Evolutionary conservation across 2,797 vertebrate species (phyloP).

Genomic region (Hydrocynus forskahlii): DNA sequence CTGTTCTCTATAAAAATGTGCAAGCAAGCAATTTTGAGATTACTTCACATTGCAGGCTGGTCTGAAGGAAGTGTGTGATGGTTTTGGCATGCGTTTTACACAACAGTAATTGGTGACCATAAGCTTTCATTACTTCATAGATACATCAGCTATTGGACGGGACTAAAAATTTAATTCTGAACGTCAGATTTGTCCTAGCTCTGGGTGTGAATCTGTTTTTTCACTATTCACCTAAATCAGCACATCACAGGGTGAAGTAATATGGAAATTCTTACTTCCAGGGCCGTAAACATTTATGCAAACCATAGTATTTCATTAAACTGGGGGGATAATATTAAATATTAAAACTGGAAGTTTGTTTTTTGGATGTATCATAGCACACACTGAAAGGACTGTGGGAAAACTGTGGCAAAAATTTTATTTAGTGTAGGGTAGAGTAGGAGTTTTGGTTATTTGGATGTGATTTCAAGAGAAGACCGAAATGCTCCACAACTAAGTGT

Average conservation of each 20-base stretch:
- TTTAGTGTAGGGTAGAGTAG: background rate
- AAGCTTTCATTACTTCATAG: too few relatives aligned
- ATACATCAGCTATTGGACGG: too few relatives aligned
- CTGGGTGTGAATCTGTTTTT: too few relatives aligned
- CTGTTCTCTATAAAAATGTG: too few relatives aligned
- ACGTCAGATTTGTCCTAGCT: too few relatives aligned
- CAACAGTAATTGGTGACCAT: too few relatives aligned
- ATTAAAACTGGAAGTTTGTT: background rate
- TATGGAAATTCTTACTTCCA: background rate
- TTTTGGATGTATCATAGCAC: background rate
- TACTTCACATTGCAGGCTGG: too few relatives aligned
- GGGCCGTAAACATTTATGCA: background rate
- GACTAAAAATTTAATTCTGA: too few relatives aligned
- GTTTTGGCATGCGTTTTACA: too few relatives aligned
- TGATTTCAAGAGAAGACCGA: background rate
- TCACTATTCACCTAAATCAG: too few relatives aligned
- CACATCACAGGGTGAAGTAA: background rate
- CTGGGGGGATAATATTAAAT: background rate
- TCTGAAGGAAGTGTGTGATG: too few relatives aligned
- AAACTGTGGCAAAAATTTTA: background rate
- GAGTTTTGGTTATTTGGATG: background rate
- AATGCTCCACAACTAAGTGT: background rate
- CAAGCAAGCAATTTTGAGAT: too few relatives aligned
- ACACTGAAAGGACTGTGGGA: background rate
- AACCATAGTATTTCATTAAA: background rate